Conservation (phyloP, 2,797 vertebrate species). For the Florisuga fusca region DNA sequence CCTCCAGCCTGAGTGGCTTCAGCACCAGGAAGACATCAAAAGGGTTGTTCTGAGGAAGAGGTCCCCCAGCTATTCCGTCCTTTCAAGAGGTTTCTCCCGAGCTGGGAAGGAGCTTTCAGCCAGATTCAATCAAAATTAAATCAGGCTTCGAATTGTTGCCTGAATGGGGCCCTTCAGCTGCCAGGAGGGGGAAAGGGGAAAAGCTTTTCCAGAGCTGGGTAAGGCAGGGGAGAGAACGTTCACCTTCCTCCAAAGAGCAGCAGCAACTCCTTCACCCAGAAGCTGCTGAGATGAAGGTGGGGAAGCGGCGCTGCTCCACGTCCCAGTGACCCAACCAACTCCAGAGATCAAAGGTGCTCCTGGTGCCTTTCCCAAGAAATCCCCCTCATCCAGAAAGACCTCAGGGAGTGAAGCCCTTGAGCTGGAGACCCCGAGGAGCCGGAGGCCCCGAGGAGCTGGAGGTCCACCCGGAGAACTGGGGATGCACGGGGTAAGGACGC, state of each 20-base stretch:
- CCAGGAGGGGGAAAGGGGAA: not conserved
- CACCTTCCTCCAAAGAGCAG: not conserved
- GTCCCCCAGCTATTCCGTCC: not conserved
- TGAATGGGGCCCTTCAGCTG: not conserved
- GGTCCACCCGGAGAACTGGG: no score
- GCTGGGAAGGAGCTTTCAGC: not conserved
- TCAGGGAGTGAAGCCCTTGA: no score
- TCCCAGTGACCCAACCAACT: not conserved
- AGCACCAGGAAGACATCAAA: not conserved
- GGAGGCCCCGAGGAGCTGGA: no score
- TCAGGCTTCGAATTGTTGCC: not conserved
- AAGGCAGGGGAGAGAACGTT: not conserved
- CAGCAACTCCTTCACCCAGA: not conserved
- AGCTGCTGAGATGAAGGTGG: no score
- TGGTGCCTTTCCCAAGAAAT: no score
- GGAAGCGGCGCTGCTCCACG: not conserved
- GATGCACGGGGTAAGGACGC: no score
- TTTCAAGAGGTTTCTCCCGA: not conserved
- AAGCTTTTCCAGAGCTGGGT: not conserved
- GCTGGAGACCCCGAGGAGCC: no score
- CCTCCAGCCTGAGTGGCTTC: not conserved
- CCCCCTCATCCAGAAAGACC: no score
- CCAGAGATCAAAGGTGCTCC: not conserved
- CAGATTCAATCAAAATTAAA: constrained; percentile 2
- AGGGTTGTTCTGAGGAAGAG: not conserved